Evolutionary conservation across 2,113 vertebrate species (phyloP).

Genomic region (Mesocricetus auratus): DNA sequence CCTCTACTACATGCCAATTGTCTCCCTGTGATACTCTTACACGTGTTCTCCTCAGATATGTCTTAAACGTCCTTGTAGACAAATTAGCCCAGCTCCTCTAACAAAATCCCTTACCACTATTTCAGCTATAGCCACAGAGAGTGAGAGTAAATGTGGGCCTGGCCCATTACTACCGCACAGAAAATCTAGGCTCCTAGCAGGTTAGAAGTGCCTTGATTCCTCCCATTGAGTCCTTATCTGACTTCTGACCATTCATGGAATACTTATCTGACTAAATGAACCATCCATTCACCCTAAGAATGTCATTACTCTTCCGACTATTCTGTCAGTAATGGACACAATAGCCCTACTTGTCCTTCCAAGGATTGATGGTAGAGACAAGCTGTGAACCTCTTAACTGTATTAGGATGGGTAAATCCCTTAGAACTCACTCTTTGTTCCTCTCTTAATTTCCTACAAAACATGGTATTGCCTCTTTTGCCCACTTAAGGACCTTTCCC

Average conservation of each 20-base stretch:
- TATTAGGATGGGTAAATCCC: not conserved
- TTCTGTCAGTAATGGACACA: not conserved
- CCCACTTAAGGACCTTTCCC: not conserved
- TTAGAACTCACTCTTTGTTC: not conserved
- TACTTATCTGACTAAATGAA: not conserved
- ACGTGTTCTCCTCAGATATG: not conserved
- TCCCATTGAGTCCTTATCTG: not conserved
- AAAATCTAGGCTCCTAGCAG: not conserved
- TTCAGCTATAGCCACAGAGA: not conserved
- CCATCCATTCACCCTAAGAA: not conserved
- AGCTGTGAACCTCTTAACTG: not conserved
- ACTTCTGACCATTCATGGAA: not conserved
- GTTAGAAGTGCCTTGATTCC: not conserved
- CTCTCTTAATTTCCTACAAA: not conserved
- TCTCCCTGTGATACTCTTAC: not conserved
- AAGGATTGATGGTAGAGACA: not conserved
- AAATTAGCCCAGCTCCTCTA: not conserved
- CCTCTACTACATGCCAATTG: not conserved
- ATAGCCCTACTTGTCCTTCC: not conserved
- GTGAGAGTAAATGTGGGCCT: not conserved
- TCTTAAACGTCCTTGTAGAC: not conserved
- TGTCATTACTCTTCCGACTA: not conserved
- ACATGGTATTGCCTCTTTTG: not conserved
- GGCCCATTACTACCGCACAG: not conserved
- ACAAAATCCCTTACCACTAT: not conserved